A percentile compares a stretch with the other conserved stretches of the same genome.
Evolutionary conservation across 2,113 vertebrate species (phyloP).

Genomic region (Numida meleagris): DNA sequence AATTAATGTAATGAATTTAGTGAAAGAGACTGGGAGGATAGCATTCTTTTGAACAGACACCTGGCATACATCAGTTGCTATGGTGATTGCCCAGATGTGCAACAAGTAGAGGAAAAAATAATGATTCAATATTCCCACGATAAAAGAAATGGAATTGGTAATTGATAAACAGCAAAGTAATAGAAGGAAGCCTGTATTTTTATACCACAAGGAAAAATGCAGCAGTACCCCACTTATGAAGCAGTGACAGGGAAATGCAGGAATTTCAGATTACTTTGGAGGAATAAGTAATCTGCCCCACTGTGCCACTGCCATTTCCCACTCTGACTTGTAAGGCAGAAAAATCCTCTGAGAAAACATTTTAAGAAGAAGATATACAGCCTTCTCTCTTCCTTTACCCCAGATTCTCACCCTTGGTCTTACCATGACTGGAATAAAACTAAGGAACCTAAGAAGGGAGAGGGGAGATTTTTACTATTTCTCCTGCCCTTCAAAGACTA

Average conservation of each 20-base stretch:
- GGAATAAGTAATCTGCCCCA: not conserved
- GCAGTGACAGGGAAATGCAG: not conserved
- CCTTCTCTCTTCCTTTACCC: not conserved
- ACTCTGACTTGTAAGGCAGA: not conserved
- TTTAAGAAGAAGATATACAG: not conserved
- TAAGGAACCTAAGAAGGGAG: not conserved
- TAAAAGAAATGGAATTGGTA: constrained; percentile 22
- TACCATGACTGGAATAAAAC: not conserved
- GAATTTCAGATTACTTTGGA: not conserved
- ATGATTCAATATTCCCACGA: constrained; percentile 31
- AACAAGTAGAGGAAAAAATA: constrained; percentile 48
- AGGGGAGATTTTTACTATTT: not conserved
- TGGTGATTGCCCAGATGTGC: constrained; percentile 65
- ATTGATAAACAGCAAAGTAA: constrained; percentile 42
- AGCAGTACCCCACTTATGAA: not conserved
- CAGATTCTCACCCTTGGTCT: not conserved
- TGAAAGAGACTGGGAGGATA: not conserved
- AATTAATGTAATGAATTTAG: constrained; percentile 58
- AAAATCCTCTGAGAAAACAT: not conserved
- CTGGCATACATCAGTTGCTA: constrained; percentile 66
- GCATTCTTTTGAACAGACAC: constrained; percentile 41
- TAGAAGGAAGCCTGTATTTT: not conserved
- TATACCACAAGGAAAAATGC: not conserved
- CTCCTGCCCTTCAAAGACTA: not conserved
- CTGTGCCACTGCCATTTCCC: not conserved